phyloP scores from a whole-genome alignment of 2,888 invertebrate species.

The Harpagoxenus sublaevis region DNA sequence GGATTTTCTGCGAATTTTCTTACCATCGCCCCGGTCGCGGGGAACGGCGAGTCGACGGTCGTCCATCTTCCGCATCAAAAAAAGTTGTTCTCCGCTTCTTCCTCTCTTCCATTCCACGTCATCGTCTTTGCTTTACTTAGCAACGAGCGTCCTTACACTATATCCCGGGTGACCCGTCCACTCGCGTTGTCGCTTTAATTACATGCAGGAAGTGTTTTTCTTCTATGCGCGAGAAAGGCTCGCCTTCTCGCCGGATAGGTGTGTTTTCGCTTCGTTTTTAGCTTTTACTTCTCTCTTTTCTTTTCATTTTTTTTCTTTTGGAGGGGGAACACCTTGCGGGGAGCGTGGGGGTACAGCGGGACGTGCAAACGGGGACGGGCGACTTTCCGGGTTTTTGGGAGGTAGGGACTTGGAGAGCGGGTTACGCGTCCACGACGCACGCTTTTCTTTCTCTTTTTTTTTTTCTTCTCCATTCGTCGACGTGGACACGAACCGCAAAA shows the following conservation, averaged over 20 bases:
- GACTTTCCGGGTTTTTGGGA: conserved; percentile 65
- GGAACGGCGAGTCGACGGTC: conserved; percentile 73
- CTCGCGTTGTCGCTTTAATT: conserved; percentile 78
- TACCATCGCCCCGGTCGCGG: conserved; percentile 62
- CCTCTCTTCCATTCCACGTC: conserved; percentile 59
- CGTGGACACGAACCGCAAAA: conserved; percentile 71
- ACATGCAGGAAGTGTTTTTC: conserved; percentile 85
- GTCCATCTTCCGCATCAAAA: conserved; percentile 58
- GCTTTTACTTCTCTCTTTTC: conserved; percentile 59
- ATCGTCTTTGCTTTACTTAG: conserved; percentile 61
- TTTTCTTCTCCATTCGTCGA: conserved; percentile 14
- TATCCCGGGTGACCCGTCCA: conserved; percentile 82
- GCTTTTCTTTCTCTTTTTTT: neutral
- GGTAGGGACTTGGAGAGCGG: conserved; percentile 61
- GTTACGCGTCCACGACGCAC: conserved; percentile 69
- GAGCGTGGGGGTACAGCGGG: conserved; percentile 72
- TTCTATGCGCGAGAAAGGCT: conserved; percentile 76
- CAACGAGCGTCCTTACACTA: conserved; percentile 75
- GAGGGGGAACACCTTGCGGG: conserved; percentile 74
- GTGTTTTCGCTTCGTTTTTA: conserved; percentile 64
- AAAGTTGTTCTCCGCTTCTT: conserved; percentile 34
- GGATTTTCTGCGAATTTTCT: conserved; percentile 75
- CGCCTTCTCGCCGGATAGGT: conserved; percentile 67
- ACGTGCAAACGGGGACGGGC: conserved; percentile 74
- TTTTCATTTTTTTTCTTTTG: conserved; percentile 66